phyloP scores from a whole-genome alignment of 2,888 invertebrate species.

The Dermolepida albohirtum region DNA sequence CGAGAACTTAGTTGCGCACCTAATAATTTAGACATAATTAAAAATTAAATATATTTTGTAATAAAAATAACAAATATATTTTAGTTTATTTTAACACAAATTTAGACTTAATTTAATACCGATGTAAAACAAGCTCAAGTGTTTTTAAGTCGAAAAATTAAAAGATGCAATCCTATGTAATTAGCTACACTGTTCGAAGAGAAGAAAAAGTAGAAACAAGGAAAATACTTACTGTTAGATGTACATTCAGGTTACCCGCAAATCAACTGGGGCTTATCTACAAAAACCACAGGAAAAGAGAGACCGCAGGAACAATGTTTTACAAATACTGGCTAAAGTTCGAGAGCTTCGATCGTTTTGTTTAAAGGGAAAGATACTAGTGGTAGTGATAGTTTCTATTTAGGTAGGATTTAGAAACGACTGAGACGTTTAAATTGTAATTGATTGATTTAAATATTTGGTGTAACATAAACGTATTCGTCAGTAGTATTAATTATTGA shows the following conservation, averaged over 20 bases:
- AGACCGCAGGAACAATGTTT: constrained; percentile 16
- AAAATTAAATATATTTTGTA: no score
- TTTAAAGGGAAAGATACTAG: constrained; percentile 10
- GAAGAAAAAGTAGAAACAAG: constrained; percentile 1
- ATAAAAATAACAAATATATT: no score
- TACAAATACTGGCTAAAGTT: constrained; percentile 23
- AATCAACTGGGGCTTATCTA: constrained; percentile 31
- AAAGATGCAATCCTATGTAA: constrained; percentile 11
- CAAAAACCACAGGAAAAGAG: constrained; percentile 29
- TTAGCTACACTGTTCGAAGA: constrained; percentile 1
- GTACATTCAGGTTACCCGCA: constrained; percentile 8
- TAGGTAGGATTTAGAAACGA: neutral
- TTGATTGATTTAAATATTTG: no score
- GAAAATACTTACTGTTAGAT: neutral
- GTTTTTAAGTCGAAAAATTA: neutral
- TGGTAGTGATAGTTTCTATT: constrained; percentile 9
- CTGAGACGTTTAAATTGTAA: no score
- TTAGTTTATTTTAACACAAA: no score
- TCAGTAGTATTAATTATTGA: no score
- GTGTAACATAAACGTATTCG: no score
- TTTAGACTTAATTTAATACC: no score
- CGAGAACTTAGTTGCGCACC: no score
- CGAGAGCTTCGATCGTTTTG: constrained; percentile 7
- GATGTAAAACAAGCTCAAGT: no score
- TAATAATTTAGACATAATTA: no score